A percentile compares a stretch with the other conserved stretches of the same genome.
These are phyloP conservation scores for Megaptera novaeangliae DNA, from an alignment of 2,113 vertebrate species.

Conservation along the genomic window DNA sequence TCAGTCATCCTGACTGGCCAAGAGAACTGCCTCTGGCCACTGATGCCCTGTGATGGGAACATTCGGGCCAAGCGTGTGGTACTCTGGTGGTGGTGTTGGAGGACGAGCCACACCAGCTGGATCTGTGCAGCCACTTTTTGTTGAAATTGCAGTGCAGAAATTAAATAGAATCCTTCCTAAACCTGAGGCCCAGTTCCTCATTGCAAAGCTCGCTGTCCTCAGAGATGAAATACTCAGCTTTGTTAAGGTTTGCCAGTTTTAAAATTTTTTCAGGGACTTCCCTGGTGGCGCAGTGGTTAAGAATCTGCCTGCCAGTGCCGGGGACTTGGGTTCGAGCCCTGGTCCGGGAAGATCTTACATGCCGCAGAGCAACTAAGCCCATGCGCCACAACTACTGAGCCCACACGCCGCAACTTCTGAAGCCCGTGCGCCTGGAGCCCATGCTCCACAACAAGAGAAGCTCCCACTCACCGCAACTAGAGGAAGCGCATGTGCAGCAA, in stretches of 20 bases:
- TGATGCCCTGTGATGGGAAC: neutral
- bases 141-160: neutral
- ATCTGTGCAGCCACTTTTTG: neutral
- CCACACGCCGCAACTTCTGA: too few species aligned
- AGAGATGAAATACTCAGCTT: neutral
- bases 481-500: too few species aligned
- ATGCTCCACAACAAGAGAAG: too few species aligned
- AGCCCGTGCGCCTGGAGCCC: too few species aligned
- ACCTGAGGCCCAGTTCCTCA: neutral
- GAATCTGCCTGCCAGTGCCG: too few species aligned
- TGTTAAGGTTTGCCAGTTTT: neutral
- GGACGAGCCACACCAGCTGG: neutral
- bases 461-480: too few species aligned
- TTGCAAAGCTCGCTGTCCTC: neutral
- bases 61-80: neutral
- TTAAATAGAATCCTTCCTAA: neutral
- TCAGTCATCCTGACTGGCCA: neutral
- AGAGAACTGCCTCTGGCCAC: neutral
- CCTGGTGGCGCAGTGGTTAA: too few species aligned
- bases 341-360: too few species aligned
- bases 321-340: too few species aligned
- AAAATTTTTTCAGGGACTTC: neutral
- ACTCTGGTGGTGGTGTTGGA: neutral
- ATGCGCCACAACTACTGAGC: too few species aligned
- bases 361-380: too few species aligned